Evolutionary conservation across 2,888 invertebrate genomes (phyloP).

Genomic region (Ochropleura plecta): DNA sequence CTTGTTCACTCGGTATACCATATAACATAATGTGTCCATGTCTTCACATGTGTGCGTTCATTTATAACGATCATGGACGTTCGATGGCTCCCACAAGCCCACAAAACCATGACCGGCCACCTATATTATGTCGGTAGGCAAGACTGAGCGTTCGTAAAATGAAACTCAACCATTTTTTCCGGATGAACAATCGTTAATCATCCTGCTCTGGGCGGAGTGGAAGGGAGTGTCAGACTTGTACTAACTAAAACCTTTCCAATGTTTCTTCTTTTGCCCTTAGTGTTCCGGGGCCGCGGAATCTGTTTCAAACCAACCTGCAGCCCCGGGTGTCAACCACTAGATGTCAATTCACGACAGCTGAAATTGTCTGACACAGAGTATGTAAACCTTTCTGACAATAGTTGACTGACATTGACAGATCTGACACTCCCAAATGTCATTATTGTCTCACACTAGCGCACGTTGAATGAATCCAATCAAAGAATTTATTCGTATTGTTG

Average conservation of each 20-base stretch:
- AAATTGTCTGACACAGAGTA: background rate
- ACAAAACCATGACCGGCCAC: background rate
- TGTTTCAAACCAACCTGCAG: no score
- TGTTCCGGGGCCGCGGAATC: no score
- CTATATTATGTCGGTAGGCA: background rate
- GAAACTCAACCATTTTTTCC: no score
- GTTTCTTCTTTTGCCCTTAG: no score
- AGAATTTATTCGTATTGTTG: constrained; percentile 55
- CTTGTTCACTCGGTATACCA: no score
- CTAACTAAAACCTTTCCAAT: no score
- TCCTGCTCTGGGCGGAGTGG: no score
- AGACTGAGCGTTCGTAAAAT: background rate
- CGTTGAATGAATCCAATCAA: constrained; percentile 53
- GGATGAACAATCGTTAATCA: no score
- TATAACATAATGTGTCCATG: no score
- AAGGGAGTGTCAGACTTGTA: no score
- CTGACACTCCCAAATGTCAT: constrained; percentile 20
- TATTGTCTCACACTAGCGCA: constrained; percentile 40
- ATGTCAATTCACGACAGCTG: background rate
- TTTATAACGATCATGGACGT: background rate
- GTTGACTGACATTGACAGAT: constrained; percentile 37
- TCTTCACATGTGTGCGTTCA: background rate
- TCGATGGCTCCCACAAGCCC: background rate
- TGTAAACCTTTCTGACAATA: no score
- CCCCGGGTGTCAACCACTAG: background rate